phyloP scores from a whole-genome alignment of 2,888 invertebrate species.

The Volucella zonaria region DNA sequence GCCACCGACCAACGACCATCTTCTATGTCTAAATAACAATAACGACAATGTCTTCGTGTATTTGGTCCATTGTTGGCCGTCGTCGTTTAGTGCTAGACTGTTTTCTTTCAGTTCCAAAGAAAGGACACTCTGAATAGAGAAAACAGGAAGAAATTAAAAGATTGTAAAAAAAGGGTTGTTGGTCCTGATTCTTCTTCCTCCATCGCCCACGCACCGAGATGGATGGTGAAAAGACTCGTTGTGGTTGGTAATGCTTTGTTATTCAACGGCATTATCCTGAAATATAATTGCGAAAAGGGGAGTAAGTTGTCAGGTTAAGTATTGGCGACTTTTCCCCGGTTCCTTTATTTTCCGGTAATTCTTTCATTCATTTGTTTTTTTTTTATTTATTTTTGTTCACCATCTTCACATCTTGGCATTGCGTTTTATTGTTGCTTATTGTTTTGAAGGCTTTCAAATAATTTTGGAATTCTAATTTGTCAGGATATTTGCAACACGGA shows the following conservation, averaged over 20 bases:
- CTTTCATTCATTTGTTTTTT: slow-evolving; percentile 11
- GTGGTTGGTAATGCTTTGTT: slow-evolving; percentile 44
- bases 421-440: slow-evolving; percentile 52
- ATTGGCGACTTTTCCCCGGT: slow-evolving; percentile 65
- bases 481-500: slow-evolving; percentile 63
- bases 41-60: slow-evolving; percentile 2
- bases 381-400: neutral
- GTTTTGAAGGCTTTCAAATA: slow-evolving; percentile 73
- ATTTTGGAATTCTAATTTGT: slow-evolving; percentile 72
- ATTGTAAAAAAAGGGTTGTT: slow-evolving; percentile 66
- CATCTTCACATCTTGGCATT: neutral
- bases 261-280: slow-evolving; percentile 47
- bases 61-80: slow-evolving; percentile 37
- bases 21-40: slow-evolving; percentile 51
- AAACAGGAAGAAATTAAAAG: slow-evolving; percentile 69
- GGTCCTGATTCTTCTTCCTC: neutral
- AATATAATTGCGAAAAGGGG: slow-evolving; percentile 50
- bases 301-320: slow-evolving; percentile 71
- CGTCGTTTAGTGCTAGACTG: slow-evolving; percentile 12
- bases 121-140: slow-evolving; percentile 41
- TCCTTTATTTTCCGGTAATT: slow-evolving; percentile 39
- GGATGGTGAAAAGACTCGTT: slow-evolving; percentile 7
- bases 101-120: slow-evolving; percentile 47
- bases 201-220: slow-evolving; percentile 4
- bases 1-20: slow-evolving; percentile 13